Evolutionary conservation across 1,140 invertebrate genomes (phyloP), one percentile per base, ranked within the genome.

Genomic region (Ladona fulva): DNA sequence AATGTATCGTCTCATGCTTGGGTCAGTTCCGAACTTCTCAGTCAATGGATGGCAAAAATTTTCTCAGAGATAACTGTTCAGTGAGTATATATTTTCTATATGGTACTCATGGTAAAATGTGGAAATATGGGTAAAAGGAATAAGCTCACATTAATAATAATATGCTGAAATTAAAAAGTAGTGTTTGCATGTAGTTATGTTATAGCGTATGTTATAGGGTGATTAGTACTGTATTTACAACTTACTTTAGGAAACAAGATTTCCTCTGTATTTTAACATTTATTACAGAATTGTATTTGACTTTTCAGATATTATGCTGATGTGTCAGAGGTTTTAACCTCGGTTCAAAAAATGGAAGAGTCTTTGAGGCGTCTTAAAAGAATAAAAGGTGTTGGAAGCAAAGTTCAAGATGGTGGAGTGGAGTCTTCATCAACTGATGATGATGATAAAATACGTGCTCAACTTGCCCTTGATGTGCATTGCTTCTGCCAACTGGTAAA

Each of bases 321-420:
- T 79, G 94, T 97, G 16, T 89, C 89, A 79, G 95, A 97, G 85
- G 95, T 98, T 6, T 86, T 98, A 77, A 94, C 91, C 52, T 97
- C 95, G 6, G 95, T 97, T 0, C 94, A 95, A 84, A 96, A 94
- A 87, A 98, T 96, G 80, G 96, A 98, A 84, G 96, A 97, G 83
- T 97, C 95, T 80, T 85, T 97, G 74, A 90, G 92, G 83, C 90
- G 94, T 80, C 87, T 98, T 77, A 97, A 97, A 84, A 95, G 94
- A 86, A 91, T 93, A 75, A 80, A 80, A 76, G 82, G 78, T 78
- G 79, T 85, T 84, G 86, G 91, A 83, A 66, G 12, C n/a, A 22
- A 16, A 16, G 52, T 19, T 66, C 16, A 16, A 16, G 52, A 19
- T 16, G 16, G n/a, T 1, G n/a, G 16, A 5, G 52, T 16, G 5